Percentiles rank a stretch among this genome's conserved stretches.
phyloP scores from a whole-genome alignment of 2,797 vertebrate genomes.

The Gorsachius magnificus region DNA sequence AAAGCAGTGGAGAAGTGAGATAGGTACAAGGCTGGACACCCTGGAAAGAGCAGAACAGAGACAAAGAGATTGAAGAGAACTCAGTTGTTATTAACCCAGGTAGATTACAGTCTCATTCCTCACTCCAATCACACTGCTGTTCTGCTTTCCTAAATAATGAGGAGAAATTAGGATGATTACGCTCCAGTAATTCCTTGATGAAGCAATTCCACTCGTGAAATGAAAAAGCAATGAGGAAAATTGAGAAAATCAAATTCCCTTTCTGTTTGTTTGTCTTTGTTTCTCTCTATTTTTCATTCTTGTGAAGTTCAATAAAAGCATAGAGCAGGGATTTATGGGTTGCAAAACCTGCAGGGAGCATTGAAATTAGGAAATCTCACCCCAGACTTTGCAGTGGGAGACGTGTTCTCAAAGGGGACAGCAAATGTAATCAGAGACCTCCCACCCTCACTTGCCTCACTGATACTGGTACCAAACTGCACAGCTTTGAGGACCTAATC shows the following conservation, averaged over 20 bases:
- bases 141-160: neutral
- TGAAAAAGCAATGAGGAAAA: neutral
- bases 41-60: neutral
- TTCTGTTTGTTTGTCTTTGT: neutral
- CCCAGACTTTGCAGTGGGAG: neutral
- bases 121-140: neutral
- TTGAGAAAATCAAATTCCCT: neutral
- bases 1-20: neutral
- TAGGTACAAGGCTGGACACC: neutral
- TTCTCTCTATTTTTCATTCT: neutral
- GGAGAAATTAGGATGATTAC: neutral
- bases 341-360: neutral
- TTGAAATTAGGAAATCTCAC: neutral
- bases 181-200: neutral
- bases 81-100: neutral
- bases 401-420: fast-evolving
- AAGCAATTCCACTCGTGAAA: neutral
- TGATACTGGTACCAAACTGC: neutral
- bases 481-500: neutral
- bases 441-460: neutral
- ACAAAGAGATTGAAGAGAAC: neutral
- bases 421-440: neutral
- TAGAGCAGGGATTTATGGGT: neutral
- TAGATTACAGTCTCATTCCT: neutral
- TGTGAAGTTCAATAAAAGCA: neutral